Evolutionary conservation across 2,888 invertebrate genomes (phyloP).

Genomic region (Hirtodrosophila histrioides): DNA sequence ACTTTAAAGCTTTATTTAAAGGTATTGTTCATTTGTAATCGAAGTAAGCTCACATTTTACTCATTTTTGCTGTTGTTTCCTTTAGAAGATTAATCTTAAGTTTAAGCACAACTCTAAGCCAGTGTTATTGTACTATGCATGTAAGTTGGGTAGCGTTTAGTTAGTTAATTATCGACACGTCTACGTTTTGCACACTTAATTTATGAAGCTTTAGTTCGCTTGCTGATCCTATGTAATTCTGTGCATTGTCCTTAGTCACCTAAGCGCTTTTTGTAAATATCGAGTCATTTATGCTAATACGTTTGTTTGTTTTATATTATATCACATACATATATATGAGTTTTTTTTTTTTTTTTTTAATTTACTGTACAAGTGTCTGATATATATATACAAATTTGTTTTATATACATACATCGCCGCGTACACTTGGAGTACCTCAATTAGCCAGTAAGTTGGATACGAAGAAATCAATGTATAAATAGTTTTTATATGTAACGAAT

Average conservation of each 20-base stretch:
- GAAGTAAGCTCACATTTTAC: not conserved
- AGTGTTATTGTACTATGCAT: conserved; percentile 14
- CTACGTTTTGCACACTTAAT: conserved; percentile 45
- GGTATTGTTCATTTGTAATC: too few species aligned
- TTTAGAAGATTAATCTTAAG: conserved; percentile 5
- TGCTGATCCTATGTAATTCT: conserved; percentile 30
- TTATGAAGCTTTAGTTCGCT: conserved; percentile 64
- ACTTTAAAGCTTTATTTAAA: too few species aligned
- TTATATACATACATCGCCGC: conserved; percentile 50
- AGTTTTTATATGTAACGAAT: conserved; percentile 40
- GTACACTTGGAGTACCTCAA: conserved; percentile 70
- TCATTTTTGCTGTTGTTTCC: not conserved
- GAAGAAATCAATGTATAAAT: conserved; percentile 37
- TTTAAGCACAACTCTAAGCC: conserved; percentile 6
- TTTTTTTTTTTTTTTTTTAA: conserved; percentile 20
- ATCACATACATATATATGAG: conserved; percentile 8
- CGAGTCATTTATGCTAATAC: conserved; percentile 77
- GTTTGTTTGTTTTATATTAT: conserved; percentile 34
- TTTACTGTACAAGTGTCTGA: conserved; percentile 33
- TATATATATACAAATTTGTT: conserved; percentile 23
- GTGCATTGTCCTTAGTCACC: conserved; percentile 59
- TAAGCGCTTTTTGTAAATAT: conserved; percentile 79
- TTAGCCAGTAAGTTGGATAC: conserved; percentile 60
- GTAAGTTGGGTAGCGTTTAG: conserved; percentile 48
- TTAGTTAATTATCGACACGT: conserved; percentile 51